These are phyloP conservation scores for Indri indri DNA, from an alignment of 2,113 vertebrate species.

Conservation along the genomic window DNA sequence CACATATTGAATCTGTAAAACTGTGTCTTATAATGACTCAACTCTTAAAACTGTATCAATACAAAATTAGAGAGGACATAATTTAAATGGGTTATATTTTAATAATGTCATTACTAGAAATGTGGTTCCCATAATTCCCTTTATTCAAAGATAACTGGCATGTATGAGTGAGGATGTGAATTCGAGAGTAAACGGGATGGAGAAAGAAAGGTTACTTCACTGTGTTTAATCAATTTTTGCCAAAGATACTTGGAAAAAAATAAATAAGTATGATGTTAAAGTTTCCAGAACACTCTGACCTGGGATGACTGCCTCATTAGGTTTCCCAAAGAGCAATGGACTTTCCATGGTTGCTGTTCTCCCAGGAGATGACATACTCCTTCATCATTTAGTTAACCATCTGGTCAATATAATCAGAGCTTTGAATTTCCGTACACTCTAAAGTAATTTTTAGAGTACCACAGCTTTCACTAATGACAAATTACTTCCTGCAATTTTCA, in stretches of 20 bases:
- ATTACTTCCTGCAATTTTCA: neutral
- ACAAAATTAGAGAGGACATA: neutral
- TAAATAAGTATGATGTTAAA: neutral
- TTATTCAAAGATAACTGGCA: neutral
- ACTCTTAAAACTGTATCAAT: neutral
- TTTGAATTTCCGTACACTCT: neutral
- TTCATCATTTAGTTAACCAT: neutral
- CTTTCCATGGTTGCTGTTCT: neutral
- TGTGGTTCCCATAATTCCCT: neutral
- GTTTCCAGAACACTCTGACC: neutral
- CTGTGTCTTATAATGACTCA: neutral
- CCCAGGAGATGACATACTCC: neutral
- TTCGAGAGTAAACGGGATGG: neutral
- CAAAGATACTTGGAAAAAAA: neutral
- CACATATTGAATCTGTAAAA: neutral
- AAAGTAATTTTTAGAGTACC: neutral
- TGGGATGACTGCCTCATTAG: neutral
- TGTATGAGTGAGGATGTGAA: neutral
- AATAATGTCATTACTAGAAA: neutral
- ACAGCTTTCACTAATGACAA: neutral
- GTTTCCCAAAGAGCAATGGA: neutral
- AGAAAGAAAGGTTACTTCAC: neutral
- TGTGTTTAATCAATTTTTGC: neutral
- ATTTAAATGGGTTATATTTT: neutral
- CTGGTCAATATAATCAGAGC: neutral